Base-by-base conservation (phyloP, 2,888 invertebrate genomes). In the Eumerus sabulonum region DNA sequence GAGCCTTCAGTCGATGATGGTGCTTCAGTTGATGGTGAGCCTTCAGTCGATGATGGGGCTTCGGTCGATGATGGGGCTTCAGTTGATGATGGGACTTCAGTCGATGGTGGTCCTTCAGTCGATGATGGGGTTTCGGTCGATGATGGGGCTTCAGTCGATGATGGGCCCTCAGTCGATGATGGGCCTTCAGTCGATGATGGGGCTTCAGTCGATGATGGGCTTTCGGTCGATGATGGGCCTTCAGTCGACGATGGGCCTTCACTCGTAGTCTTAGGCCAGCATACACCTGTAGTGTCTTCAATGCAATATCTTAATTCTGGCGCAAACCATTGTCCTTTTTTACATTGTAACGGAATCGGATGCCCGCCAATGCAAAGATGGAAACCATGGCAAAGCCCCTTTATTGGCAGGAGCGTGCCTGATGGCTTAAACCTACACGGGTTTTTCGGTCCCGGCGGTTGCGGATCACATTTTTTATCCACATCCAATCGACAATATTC, bases 221-320 rank as follows among this genome's bases (percentile, higher is more conserved):
- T n/a, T 36, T 51, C 1, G 62, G 38, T 47, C 54, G 50, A 13
- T 40, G 13, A 9, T 13, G 44, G 38, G 9, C 1, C 27, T 27
- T 12, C 13, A n/a, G 77, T 5, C 1, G 64, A 38, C 11, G 14
- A 18, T 17, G 18, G 12, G 16, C 14, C 17, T 42, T 45, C n/a
- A 0, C 40, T 62, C 18, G 27, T 7, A 9, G 27, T 7, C 1
- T 9, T 4, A n/a, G 0, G 11, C 44, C 38, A 5, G 40, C 85
- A 85, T 14, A 82, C 51, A 4, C 82, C 84, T 1, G 82, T 71
- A 11, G 45, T 35, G 73, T 85, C 85, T 1, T 53, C 62, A n/a
- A 84, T 35, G 27, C 85, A 85, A 7, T 82, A 76, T 18, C 73
- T 64, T 5, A 86, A 42, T 84, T 84, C 1, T 84, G 68, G 9